Evolutionary conservation across 2,113 vertebrate species (phyloP).

Genomic region (Monarcha castaneiventris): DNA sequence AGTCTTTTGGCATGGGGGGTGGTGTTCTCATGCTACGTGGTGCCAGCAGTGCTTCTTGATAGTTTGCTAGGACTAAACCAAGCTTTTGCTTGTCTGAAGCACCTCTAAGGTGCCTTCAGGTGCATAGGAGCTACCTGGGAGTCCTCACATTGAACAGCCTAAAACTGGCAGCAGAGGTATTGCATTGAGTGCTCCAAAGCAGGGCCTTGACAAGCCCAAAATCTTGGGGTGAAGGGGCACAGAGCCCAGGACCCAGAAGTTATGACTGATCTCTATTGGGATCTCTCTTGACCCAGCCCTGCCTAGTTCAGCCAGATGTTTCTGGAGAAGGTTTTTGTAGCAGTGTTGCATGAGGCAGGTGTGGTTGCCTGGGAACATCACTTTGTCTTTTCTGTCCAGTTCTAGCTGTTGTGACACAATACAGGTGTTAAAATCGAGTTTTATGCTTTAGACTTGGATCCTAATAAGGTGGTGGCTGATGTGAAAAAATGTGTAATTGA

Average conservation of each 20-base stretch:
- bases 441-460: background rate
- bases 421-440: background rate
- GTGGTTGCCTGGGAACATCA: fast-evolving
- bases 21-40: background rate
- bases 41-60: background rate
- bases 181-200: background rate
- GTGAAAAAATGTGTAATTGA: background rate
- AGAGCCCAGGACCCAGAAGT: background rate
- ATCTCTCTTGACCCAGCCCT: background rate
- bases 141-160: background rate
- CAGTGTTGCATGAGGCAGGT: background rate
- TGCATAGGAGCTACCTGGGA: background rate
- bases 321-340: background rate
- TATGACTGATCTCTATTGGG: background rate
- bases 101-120: background rate
- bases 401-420: background rate
- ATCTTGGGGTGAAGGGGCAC: background rate
- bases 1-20: background rate
- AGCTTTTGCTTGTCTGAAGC: background rate
- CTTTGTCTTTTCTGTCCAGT: background rate
- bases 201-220: background rate
- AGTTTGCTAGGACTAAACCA: background rate
- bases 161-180: background rate
- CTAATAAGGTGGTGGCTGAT: background rate
- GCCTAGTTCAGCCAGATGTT: background rate